A percentile compares a stretch with the other conserved stretches of the same genome.
These are phyloP conservation scores for Etheostoma perlongum DNA, from an alignment of 2,797 vertebrate genomes.

Conservation along the genomic window DNA sequence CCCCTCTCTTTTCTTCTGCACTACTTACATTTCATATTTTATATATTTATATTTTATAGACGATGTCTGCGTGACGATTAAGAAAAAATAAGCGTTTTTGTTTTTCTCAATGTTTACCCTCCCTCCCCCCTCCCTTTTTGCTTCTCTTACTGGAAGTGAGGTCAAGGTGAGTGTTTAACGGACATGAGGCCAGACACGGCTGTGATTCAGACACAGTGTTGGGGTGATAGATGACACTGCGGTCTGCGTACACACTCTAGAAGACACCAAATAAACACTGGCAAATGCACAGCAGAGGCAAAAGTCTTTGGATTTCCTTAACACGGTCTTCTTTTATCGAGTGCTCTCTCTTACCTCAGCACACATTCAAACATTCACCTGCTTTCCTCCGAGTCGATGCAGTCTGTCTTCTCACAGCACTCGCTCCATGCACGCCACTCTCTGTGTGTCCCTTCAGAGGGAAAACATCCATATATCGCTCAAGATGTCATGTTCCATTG, in stretches of 20 bases:
- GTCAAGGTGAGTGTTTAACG: conserved; percentile 19
- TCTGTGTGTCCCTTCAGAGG: conserved; percentile 32
- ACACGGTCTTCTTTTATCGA: background rate
- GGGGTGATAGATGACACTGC: conserved; percentile 44
- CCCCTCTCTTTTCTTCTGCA: too few species aligned
- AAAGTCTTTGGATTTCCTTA: background rate
- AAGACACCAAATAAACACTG: conserved; percentile 31
- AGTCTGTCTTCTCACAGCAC: conserved; percentile 1
- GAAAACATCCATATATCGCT: conserved; percentile 65
- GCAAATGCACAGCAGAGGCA: background rate
- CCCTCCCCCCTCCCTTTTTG: background rate
- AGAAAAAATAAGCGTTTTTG: conserved; percentile 14
- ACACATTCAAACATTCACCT: conserved; percentile 21
- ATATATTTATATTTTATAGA: too few species aligned
- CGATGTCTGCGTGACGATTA: background rate
- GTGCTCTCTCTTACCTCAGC: background rate
- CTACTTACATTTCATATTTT: too few species aligned
- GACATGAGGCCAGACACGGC: conserved; percentile 19
- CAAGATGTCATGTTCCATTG: conserved; percentile 52
- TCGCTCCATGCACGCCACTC: background rate
- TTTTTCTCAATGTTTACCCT: background rate
- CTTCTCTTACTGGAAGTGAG: conserved; percentile 54
- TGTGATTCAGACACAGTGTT: conserved; percentile 44
- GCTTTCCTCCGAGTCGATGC: conserved; percentile 9
- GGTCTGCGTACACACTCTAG: conserved; percentile 5